Percentiles rank a stretch among this genome's conserved stretches.
Conservation (phyloP, 2,113 vertebrate species). For the Gnathonemus longibarbis region DNA sequence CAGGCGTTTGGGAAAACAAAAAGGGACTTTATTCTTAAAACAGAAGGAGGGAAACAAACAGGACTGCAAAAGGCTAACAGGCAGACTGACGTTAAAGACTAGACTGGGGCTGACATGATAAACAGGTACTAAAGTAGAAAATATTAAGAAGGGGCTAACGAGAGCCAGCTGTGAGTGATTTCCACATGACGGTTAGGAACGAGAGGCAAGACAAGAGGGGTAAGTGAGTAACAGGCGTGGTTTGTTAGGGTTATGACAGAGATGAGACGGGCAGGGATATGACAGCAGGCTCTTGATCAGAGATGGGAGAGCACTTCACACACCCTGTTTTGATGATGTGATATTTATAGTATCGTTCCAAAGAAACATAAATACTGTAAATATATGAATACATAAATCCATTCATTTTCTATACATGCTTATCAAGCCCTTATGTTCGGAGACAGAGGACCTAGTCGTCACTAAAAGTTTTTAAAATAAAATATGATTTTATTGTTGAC, state of each 20-base stretch:
- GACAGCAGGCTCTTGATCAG: not conserved
- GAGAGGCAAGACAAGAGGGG: not conserved
- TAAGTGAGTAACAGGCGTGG: not conserved
- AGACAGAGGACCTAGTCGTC: not conserved
- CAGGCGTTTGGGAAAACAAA: not conserved
- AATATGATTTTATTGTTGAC: not conserved
- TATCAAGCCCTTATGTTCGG: not conserved
- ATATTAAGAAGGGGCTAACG: not conserved
- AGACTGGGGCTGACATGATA: not conserved
- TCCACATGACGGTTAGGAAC: not conserved
- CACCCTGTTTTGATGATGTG: not conserved
- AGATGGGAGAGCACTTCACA: not conserved
- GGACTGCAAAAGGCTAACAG: not conserved
- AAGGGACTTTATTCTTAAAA: not conserved
- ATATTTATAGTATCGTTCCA: not conserved
- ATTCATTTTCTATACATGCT: not conserved
- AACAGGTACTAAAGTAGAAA: not conserved
- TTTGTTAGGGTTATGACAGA: not conserved
- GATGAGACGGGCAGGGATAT: not conserved
- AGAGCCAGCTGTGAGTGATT: not conserved
- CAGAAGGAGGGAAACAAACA: not conserved
- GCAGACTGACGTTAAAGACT: not conserved
- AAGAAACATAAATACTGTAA: not conserved
- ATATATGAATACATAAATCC: too few species aligned
- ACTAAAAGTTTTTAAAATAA: not conserved